Percentiles rank a stretch among this genome's conserved stretches.
These are phyloP conservation scores for Physella acuta DNA, from an alignment of 1,140 invertebrate species.

Conservation along the genomic window DNA sequence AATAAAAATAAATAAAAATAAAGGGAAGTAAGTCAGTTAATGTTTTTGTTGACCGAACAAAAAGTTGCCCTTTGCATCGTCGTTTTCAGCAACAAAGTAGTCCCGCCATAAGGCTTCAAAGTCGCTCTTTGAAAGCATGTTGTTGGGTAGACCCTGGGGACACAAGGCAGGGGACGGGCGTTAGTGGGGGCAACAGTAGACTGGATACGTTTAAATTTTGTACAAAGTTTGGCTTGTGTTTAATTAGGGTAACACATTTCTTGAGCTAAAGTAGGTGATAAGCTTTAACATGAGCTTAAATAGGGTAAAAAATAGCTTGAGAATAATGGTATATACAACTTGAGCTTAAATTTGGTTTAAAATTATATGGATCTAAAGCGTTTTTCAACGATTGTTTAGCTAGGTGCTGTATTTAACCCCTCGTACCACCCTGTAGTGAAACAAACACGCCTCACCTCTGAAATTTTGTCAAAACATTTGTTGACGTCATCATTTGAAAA, in stretches of 20 bases:
- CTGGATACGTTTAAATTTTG: no score
- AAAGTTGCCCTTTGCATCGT: slow-evolving; percentile 34
- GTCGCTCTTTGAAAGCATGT: slow-evolving; percentile 32
- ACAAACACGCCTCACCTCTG: slow-evolving; percentile 6
- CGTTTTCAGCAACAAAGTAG: slow-evolving; percentile 36
- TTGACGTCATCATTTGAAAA: slow-evolving; percentile 18
- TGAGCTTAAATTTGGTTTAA: no score
- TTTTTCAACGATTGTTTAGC: background rate
- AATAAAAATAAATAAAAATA: no score
- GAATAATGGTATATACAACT: no score
- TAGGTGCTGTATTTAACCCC: background rate
- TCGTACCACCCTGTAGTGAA: background rate
- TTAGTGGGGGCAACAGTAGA: no score
- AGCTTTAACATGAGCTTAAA: no score
- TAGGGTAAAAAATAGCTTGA: no score
- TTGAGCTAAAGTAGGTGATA: no score
- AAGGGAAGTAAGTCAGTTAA: slow-evolving; percentile 10
- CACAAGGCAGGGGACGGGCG: slow-evolving; percentile 12
- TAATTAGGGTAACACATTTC: no score
- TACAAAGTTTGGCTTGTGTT: no score
- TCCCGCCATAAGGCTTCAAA: slow-evolving; percentile 38
- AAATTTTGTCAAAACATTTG: slow-evolving; percentile 22
- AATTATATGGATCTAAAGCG: background rate
- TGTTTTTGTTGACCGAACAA: slow-evolving; percentile 32
- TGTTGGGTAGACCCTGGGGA: slow-evolving; percentile 30